These are phyloP conservation scores for Acrocephalus scirpaceus DNA, from an alignment of 2,797 vertebrate species.

Conservation along the genomic window DNA sequence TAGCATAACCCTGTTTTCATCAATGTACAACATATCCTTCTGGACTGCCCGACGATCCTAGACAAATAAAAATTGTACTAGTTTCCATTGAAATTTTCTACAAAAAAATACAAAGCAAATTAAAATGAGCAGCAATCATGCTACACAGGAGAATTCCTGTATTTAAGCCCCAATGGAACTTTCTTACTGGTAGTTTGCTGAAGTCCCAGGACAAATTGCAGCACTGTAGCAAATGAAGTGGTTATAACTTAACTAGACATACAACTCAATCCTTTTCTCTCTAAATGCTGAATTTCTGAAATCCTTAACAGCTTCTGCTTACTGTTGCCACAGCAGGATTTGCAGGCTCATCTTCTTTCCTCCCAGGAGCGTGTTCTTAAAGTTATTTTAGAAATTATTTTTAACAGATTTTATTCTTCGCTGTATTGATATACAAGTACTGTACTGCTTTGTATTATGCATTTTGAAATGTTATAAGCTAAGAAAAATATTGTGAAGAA, in stretches of 20 bases:
- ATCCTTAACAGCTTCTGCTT: background rate
- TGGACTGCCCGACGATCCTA: constrained; percentile 89
- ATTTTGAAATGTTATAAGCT: background rate
- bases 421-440: background rate
- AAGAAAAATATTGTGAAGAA: background rate
- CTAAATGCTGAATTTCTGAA: background rate
- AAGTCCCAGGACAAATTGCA: background rate
- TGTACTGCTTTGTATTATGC: background rate
- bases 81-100: background rate
- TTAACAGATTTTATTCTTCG: background rate
- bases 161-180: background rate
- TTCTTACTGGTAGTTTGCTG: background rate
- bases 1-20: constrained; percentile 92
- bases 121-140: background rate
- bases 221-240: background rate
- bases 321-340: background rate
- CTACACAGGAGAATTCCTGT: background rate
- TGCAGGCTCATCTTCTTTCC: background rate
- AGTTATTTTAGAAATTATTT: background rate
- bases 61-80: constrained; percentile 25
- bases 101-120: background rate
- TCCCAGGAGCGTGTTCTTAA: background rate
- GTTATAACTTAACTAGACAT: background rate
- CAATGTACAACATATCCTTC: constrained; percentile 92
- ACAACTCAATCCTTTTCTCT: background rate